Evolutionary conservation across 2,797 vertebrate genomes (phyloP), one percentile per base, ranked within the genome.

Genomic region (Chloroceryle inda): DNA sequence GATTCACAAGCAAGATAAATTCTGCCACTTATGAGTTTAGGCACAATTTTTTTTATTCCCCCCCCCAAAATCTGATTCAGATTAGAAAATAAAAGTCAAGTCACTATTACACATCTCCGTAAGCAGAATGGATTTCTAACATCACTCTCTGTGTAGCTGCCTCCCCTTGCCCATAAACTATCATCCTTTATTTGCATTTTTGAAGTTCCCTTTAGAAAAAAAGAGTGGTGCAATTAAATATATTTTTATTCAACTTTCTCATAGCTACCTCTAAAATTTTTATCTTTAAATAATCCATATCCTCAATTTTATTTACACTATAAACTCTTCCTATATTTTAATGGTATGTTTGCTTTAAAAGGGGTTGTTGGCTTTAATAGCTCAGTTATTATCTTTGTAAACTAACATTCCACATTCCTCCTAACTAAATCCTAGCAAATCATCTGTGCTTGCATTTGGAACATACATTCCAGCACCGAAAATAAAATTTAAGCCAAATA

Each of bases 271-370:
- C 94, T 98, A 98, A 98, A 98, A 96, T 96, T 97, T 97, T 98
- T 98, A 98, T 98, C 98, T 98, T 98, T 98, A 98, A 98, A 98
- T 98, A 98, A 98, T 97, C 98, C 96, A 97, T 98, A 98, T 94
- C 96, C 94, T 98, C 97, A 93, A 97, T 98, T 98, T 98, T 98
- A 98, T 98, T 98, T 98, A 98, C 96, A 96, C 97, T 94, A 97
- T 98, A 98, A 98, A 98, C 94, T 78, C 95, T 97, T 98, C 97
- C 97, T 98, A 96, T 98, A 98, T 98, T 98, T 98, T 98, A 98
- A 98, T 98, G 97, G 97, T 98, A 97, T 98, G 97, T 98, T 98
- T 98, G 98, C 98, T 98, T 98, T 98, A 98, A 98, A 98, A 98
- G 97, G 98, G 97, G 98, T 97, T 97, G 97, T 98, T 98, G 98